Evolutionary conservation across 2,888 invertebrate genomes (phyloP), one percentile per base, ranked within the genome.

Genomic region (Ashinkailepas kermadecensis): DNA sequence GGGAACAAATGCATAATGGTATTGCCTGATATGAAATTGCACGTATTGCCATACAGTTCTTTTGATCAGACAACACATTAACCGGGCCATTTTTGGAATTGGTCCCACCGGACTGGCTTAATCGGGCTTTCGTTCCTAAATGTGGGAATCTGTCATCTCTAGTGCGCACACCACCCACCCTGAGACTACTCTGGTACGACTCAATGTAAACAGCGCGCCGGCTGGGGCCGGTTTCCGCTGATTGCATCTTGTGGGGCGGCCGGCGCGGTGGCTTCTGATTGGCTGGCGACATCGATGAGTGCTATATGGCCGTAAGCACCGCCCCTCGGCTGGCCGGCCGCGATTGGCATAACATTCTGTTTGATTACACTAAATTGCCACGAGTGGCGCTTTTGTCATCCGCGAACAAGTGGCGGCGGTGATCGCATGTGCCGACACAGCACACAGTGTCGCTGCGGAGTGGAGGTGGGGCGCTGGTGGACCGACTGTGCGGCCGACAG

Each of bases 341-440:
- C 74, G 74, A 74, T 74, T 74, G 74, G 74, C 74, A 74, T 74
- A 74, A 74, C 74, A 74, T 74, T 74, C 74, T 74, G 74, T 74
- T 74, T 74, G 74, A 74, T 74, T 74, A 74, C 74, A 54, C 74
- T 74, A 74, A 74, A 74, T 74, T 74, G 74, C 74, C 74, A 39
- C 39, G 74, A 74, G 74, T 25, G 74, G 74, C 74, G 74, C 74
- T 74, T 74, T 74, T 74, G 74, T 74, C 74, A 39, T 74, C 54
- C 15, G 39, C 74, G 18, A 18, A 74, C 74, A 39, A 74, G 67
- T 67, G 54, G 74, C 54, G 54, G 74, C 74, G 39, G 39, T 6
- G 23, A 39, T 10, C 25, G 39, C n/a, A 15, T 13, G 39, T 12
- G 39, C 12, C 15, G 3, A 54, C 3, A 54, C 74, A 10, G 74